A percentile compares a stretch with the other conserved stretches of the same genome.
phyloP scores from a whole-genome alignment of 2,113 vertebrate species.

The Prietella phreatophila region DNA sequence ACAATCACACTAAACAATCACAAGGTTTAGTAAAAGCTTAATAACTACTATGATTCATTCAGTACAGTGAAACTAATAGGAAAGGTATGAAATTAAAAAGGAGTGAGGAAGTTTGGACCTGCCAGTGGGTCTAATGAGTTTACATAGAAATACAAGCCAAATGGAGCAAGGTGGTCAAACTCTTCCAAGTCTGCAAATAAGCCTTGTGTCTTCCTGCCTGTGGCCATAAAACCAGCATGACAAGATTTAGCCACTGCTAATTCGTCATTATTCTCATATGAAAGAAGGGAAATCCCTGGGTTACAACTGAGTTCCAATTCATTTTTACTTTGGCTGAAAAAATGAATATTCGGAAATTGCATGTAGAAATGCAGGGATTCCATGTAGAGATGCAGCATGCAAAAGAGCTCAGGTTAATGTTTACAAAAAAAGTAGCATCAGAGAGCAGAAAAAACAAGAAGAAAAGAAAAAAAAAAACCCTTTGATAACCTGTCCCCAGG shows the following conservation, averaged over 20 bases:
- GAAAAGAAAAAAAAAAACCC: not conserved
- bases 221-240: not conserved
- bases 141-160: not conserved
- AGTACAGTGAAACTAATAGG: not conserved
- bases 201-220: slow-evolving; percentile 21
- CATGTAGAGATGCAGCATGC: slow-evolving; percentile 55
- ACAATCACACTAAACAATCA: too few species aligned
- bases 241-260: slow-evolving; percentile 7
- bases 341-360: slow-evolving; percentile 54
- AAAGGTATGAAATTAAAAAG: not conserved
- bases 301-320: slow-evolving; percentile 48
- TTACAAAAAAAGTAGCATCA: not conserved
- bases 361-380: slow-evolving; percentile 45
- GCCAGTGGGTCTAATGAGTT: not conserved
- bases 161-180: not conserved
- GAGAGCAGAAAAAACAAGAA: not conserved
- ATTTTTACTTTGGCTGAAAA: slow-evolving; percentile 56
- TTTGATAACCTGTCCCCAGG: slow-evolving; percentile 10
- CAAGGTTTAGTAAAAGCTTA: too few species aligned
- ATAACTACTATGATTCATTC: not conserved
- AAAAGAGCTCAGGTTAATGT: slow-evolving; percentile 25
- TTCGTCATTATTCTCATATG: slow-evolving; percentile 63
- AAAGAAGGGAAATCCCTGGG: slow-evolving; percentile 34
- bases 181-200: not conserved
- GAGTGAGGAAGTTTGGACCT: not conserved